These are phyloP conservation scores for Labrus mixtus DNA, from an alignment of 2,113 vertebrate genomes.

Conservation along the genomic window DNA sequence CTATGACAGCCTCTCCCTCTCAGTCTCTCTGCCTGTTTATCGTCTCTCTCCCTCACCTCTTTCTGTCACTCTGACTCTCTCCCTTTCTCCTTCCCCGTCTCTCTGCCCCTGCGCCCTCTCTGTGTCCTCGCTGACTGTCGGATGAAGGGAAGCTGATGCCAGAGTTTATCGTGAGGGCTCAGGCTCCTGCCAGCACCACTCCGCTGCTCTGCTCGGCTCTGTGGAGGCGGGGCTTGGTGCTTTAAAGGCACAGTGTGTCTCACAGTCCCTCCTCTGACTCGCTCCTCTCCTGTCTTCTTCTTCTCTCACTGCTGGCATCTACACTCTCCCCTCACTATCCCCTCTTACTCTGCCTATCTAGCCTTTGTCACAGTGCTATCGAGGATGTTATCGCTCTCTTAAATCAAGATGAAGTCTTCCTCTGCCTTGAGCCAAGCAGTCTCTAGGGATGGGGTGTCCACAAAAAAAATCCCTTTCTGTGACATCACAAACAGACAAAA, in stretches of 20 bases:
- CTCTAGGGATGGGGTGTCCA: conserved; percentile 55
- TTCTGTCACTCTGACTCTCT: conserved; percentile 52
- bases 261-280: conserved; percentile 42
- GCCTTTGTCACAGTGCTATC: conserved; percentile 68
- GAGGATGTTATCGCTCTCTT: conserved; percentile 62
- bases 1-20: conserved; percentile 69
- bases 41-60: conserved; percentile 19
- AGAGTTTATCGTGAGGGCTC: conserved; percentile 85
- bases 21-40: conserved; percentile 49
- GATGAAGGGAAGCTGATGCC: conserved; percentile 86
- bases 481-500: conserved; percentile 74
- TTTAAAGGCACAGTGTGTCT: conserved; percentile 83
- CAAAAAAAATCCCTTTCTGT: conserved; percentile 46
- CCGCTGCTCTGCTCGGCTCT: conserved; percentile 71
- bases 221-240: conserved; percentile 71
- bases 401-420: conserved; percentile 71
- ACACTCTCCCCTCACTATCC: conserved; percentile 58
- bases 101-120: conserved; percentile 73
- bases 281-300: conserved; percentile 36
- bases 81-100: conserved; percentile 65
- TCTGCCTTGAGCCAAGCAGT: conserved; percentile 44
- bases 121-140: conserved; percentile 82
- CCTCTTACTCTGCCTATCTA: conserved; percentile 56
- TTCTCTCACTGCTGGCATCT: conserved; percentile 38
- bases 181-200: conserved; percentile 82